Conservation (phyloP, 2,797 vertebrate genomes). For the Balearica regulorum region DNA sequence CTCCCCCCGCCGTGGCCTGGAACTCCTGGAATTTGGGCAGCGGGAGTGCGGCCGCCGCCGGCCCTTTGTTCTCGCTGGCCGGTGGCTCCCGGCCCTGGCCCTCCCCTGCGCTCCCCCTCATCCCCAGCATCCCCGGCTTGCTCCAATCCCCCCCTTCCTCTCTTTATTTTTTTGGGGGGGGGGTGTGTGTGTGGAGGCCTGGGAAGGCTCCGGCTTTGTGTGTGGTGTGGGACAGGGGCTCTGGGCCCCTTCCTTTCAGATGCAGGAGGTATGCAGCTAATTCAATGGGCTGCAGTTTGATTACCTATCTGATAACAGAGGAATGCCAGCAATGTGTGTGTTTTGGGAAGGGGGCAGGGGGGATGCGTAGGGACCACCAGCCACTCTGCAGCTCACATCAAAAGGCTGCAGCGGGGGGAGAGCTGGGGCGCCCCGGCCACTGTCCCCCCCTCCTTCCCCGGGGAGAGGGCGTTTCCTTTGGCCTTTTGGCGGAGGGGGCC, state of each 20-base stretch:
- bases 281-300: constrained; percentile 75
- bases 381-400: constrained; percentile 67
- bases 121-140: constrained; percentile 41
- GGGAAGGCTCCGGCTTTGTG: constrained; percentile 76
- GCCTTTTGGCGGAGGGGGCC: constrained; percentile 41
- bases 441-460: background rate
- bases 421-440: background rate
- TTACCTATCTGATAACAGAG: constrained; percentile 82
- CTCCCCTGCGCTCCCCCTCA: constrained; percentile 44
- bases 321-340: constrained; percentile 80
- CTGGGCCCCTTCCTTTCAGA: constrained; percentile 77
- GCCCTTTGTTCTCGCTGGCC: constrained; percentile 60
- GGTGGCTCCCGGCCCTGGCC: constrained; percentile 41
- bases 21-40: constrained; percentile 78
- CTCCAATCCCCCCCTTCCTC: constrained; percentile 50
- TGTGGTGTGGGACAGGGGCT: constrained; percentile 76
- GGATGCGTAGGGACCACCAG: constrained; percentile 70
- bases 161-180: constrained; percentile 62
- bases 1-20: constrained; percentile 53
- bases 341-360: constrained; percentile 66
- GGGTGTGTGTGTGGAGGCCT: constrained; percentile 35
- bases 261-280: constrained; percentile 73
- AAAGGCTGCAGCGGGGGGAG: constrained; percentile 9
- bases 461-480: constrained; percentile 57
- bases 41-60: constrained; percentile 57